Conservation (phyloP, 2,888 invertebrate species). For the Sesia bembeciformis region DNA sequence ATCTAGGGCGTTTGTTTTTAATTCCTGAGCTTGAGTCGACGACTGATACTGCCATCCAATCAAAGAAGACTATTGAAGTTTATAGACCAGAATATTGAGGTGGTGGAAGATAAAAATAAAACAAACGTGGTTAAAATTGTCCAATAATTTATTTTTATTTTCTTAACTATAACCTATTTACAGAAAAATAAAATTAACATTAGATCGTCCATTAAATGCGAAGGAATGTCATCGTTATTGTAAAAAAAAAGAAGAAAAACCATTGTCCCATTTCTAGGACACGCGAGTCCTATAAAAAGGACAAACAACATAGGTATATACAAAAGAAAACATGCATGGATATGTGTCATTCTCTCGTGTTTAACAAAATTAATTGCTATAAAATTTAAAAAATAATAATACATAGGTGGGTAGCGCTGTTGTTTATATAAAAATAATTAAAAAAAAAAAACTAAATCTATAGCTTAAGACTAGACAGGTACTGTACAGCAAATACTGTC, state of each 20-base stretch:
- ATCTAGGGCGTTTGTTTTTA: too few relatives aligned
- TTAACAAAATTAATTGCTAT: neutral
- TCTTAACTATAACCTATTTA: neutral
- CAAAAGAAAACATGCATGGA: neutral
- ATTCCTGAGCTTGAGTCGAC: too few relatives aligned
- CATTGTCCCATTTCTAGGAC: neutral
- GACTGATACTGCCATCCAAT: too few relatives aligned
- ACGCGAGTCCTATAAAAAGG: neutral
- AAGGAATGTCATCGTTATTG: constrained; percentile 42
- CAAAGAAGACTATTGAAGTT: too few relatives aligned
- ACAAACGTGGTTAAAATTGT: neutral
- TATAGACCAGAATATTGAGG: too few relatives aligned
- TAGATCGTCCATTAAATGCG: constrained; percentile 36
- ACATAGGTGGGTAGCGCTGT: neutral
- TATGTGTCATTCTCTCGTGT: neutral
- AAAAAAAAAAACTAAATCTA: constrained; percentile 15
- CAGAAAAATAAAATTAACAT: neutral
- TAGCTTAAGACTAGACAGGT: constrained; percentile 70
- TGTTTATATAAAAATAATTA: neutral
- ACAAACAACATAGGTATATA: neutral
- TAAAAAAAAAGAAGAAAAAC: neutral
- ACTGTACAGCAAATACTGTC: constrained; percentile 69
- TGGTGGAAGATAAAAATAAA: neutral
- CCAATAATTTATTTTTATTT: neutral
- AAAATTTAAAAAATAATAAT: neutral